Percentiles rank a stretch among this genome's conserved stretches.
phyloP scores from a whole-genome alignment of 64 coral and sea anemone genomes.

The Orbicella faveolata region DNA sequence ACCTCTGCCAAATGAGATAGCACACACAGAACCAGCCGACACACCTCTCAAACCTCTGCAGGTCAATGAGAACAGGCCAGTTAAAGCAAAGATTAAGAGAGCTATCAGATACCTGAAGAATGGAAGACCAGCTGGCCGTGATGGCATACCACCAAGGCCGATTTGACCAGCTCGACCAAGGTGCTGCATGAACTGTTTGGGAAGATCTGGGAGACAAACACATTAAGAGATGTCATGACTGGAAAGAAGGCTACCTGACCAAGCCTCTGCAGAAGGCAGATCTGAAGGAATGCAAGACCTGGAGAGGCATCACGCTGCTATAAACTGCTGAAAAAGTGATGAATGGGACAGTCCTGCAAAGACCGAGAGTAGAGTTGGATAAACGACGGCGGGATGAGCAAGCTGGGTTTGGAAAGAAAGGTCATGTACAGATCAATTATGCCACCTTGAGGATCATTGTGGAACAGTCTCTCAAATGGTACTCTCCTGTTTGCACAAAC shows the following conservation, averaged over 20 bases:
- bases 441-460: constrained; percentile 6
- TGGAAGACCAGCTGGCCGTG: neutral
- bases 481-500: neutral
- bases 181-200: neutral
- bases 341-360: constrained; percentile 5
- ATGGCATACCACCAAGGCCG: neutral
- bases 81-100: neutral
- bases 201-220: neutral
- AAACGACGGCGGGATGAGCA: neutral
- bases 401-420: neutral
- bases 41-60: neutral
- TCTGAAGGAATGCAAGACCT: constrained; percentile 15
- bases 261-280: neutral
- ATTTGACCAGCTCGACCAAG: neutral
- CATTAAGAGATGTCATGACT: neutral
- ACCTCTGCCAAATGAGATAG: neutral
- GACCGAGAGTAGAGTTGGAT: neutral
- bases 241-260: constrained; percentile 4
- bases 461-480: neutral
- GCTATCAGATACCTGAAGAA: neutral
- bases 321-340: neutral
- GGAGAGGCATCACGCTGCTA: constrained; percentile 1
- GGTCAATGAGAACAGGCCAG: neutral
- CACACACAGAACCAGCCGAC: neutral
- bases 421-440: neutral